phyloP scores from a whole-genome alignment of 2,888 invertebrate genomes.

The Spialia ferax region DNA sequence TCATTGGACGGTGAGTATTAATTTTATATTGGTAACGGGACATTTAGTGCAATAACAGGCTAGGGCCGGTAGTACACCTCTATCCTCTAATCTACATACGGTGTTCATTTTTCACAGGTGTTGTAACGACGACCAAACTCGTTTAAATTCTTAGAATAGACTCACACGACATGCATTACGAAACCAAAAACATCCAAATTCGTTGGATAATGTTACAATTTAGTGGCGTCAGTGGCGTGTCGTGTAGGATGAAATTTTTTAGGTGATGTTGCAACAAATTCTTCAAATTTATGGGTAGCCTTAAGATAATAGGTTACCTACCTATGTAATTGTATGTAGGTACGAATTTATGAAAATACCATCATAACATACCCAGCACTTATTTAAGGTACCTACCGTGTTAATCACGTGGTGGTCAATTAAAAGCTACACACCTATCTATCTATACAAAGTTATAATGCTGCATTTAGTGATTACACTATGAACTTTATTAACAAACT shows the following conservation, averaged over 20 bases:
- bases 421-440: too few relatives aligned
- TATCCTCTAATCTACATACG: constrained; percentile 8
- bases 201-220: constrained; percentile 35
- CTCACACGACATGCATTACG: constrained; percentile 43
- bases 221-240: constrained; percentile 4
- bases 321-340: too few relatives aligned
- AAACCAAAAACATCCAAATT: constrained; percentile 42
- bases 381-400: too few relatives aligned
- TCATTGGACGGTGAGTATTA: constrained; percentile 62
- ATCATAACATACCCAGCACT: too few relatives aligned
- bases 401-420: too few relatives aligned
- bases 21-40: constrained; percentile 71
- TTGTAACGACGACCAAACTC: constrained; percentile 35
- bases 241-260: constrained; percentile 11
- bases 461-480: constrained; percentile 12
- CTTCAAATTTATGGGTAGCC: too few relatives aligned
- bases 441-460: background rate
- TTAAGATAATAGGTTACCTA: too few relatives aligned
- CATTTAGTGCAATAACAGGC: constrained; percentile 58
- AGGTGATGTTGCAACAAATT: background rate
- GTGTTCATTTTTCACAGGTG: constrained; percentile 35
- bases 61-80: constrained; percentile 43
- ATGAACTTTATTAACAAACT: background rate
- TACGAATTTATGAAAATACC: too few relatives aligned
- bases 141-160: constrained; percentile 9